Evolutionary conservation across 2,113 vertebrate species (phyloP).

Genomic region (Petrocephalus zakoni): DNA sequence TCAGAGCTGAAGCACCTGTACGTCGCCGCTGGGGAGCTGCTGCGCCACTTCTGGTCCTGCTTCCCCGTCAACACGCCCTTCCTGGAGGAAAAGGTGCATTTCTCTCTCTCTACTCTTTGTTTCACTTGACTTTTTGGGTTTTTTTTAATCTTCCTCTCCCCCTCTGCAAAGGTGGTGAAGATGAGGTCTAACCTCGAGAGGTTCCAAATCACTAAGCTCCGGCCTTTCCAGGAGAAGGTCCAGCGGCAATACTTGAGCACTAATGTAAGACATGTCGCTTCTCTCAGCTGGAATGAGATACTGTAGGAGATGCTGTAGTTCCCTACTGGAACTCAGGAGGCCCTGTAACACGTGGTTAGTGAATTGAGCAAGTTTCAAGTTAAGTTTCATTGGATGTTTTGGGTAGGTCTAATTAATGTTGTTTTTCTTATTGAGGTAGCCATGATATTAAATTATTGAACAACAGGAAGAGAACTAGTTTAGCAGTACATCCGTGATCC

Average conservation of each 20-base stretch:
- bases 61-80: conserved; percentile 94
- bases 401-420: not conserved
- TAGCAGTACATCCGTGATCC: not conserved
- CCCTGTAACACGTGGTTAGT: not conserved
- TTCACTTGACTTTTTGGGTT: not conserved
- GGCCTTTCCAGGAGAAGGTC: conserved; percentile 93
- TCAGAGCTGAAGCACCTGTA: conserved; percentile 92
- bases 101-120: not conserved
- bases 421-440: not conserved
- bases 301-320: too few species aligned
- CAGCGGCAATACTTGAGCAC: conserved; percentile 92
- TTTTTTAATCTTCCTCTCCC: not conserved
- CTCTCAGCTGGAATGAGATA: not conserved
- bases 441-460: not conserved
- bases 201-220: conserved; percentile 91
- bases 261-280: conserved; percentile 71
- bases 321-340: not conserved
- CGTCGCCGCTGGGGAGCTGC: conserved; percentile 81
- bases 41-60: conserved; percentile 97
- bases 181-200: conserved; percentile 94
- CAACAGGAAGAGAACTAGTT: not conserved
- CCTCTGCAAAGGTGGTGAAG: conserved; percentile 73
- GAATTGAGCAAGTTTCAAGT: not conserved
- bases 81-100: conserved; percentile 91
- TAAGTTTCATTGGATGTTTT: not conserved